Evolutionary conservation across 1,140 invertebrate species (phyloP), one percentile per base, ranked within the genome.

Genomic region (Ylistrum balloti): DNA sequence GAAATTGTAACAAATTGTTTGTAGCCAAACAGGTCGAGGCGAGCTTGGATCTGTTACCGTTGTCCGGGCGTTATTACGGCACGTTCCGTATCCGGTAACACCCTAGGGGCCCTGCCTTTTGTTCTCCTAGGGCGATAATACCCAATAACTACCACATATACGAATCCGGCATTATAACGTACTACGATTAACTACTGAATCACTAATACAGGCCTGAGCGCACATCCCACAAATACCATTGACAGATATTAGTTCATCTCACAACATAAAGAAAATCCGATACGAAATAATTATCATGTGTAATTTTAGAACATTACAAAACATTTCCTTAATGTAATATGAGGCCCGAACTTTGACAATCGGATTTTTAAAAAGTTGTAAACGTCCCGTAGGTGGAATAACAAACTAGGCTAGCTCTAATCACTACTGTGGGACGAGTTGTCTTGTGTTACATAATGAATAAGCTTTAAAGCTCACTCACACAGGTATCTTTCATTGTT

Each of bases 291-390:
- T 74, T 74, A 74, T 74, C 56, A 74, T n/a, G 56, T 74, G 56
- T 74, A 74, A 74, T 74, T 74, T 74, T n/a, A 74, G 56, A 74
- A n/a, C n/a, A 74, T 74, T 74, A 74, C 56, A 74, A 74, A 74
- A 74, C 56, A 74, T 74, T 74, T 74, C 56, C 56, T 74, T 74
- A 17, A 17, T 74, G 56, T 17, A 74, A 74, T 74, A 2, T 17
- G 56, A 74, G 28, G n/a, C 56, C 56, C 22, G 28, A 74, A 28
- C 56, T 74, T 22, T 74, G 56, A 74, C 56, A 74, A 74, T 74
- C 28, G 56, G 56, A 74, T 74, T 74, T 74, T 74, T 74, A 28
- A 5, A 74, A 74, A 74, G 56, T 74, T 74, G 56, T 74, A 28
- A 74, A 74, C 17, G 56, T 74, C 56, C 9, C n/a, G 56, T 28